A percentile compares a stretch with the other conserved stretches of the same genome.
Evolutionary conservation across 2,888 invertebrate species (phyloP).

Genomic region (Hofmannophila pseudospretella): DNA sequence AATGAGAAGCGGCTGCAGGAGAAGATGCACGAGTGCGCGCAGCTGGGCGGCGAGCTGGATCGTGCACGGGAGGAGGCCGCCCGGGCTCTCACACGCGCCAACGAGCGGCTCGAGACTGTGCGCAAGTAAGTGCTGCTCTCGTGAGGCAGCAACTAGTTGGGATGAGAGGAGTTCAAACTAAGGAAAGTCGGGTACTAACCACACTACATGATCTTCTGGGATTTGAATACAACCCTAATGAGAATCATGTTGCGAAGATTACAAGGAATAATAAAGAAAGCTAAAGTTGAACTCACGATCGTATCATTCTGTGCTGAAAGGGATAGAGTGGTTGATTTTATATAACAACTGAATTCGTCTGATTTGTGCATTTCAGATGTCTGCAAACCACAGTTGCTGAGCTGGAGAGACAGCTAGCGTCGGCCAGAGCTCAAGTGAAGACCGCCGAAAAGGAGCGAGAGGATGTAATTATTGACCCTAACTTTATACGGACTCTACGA

Average conservation of each 20-base stretch:
- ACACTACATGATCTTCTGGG: too few species aligned
- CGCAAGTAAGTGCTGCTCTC: constrained; percentile 72
- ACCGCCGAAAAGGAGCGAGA: constrained; percentile 83
- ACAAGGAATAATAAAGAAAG: too few species aligned
- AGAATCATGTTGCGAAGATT: too few species aligned
- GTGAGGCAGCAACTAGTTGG: too few species aligned
- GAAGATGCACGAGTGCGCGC: constrained; percentile 82
- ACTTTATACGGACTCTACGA: too few species aligned
- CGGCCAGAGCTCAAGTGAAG: constrained; percentile 80
- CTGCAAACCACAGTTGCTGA: constrained; percentile 83
- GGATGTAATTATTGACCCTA: constrained; percentile 72
- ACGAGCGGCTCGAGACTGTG: constrained; percentile 81
- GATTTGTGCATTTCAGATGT: constrained; percentile 45
- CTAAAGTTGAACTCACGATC: too few species aligned
- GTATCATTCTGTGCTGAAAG: too few species aligned
- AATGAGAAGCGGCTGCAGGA: constrained; percentile 80
- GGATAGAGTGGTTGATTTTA: too few species aligned
- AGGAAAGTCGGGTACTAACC: too few species aligned
- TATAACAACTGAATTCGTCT: too few species aligned
- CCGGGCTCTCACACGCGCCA: constrained; percentile 80
- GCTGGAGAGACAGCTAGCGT: constrained; percentile 81
- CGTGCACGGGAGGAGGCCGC: constrained; percentile 83
- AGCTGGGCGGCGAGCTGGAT: constrained; percentile 81
- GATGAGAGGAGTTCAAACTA: too few species aligned
- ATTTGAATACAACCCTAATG: too few species aligned